These are phyloP conservation scores for Turritopsis rubra DNA, from an alignment of 30 jellyfish, hydroid and myxozoan genomes.

Conservation along the genomic window DNA sequence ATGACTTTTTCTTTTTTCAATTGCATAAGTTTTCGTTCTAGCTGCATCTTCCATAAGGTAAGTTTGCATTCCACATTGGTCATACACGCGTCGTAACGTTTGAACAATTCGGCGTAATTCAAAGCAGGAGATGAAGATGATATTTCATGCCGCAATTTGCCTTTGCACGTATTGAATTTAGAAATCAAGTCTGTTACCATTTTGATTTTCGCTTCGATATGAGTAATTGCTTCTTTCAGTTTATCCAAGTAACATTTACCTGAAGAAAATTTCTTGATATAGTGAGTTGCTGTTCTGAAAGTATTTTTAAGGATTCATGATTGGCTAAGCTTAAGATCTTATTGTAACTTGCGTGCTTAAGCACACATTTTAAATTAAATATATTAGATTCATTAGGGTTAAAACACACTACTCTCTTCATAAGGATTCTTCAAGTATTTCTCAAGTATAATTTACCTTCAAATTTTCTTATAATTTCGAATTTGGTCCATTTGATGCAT, in stretches of 20 bases:
- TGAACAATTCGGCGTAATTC: neutral
- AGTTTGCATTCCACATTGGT: slow-evolving; percentile 2
- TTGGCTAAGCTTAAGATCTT: too few species aligned
- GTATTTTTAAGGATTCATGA: too few species aligned
- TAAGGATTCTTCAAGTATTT: too few species aligned
- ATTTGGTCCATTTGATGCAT: slow-evolving; percentile 16
- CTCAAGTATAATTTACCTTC: too few species aligned
- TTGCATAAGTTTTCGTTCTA: neutral
- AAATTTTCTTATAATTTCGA: neutral
- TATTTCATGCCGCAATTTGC: neutral
- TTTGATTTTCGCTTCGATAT: neutral
- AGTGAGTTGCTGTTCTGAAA: too few species aligned
- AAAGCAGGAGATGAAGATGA: neutral
- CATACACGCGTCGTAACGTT: neutral
- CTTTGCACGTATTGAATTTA: neutral
- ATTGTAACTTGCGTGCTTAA: too few species aligned
- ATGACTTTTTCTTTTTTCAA: neutral
- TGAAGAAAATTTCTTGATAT: too few species aligned
- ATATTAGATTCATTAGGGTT: too few species aligned
- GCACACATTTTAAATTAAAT: too few species aligned
- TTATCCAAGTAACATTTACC: slow-evolving; percentile 3
- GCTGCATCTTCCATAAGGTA: slow-evolving; percentile 7
- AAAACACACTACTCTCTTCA: too few species aligned
- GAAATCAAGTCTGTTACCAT: neutral
- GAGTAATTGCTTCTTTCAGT: neutral